Base-by-base conservation (phyloP, 2,113 vertebrate genomes). In the Illadopsis cleaveri region DNA sequence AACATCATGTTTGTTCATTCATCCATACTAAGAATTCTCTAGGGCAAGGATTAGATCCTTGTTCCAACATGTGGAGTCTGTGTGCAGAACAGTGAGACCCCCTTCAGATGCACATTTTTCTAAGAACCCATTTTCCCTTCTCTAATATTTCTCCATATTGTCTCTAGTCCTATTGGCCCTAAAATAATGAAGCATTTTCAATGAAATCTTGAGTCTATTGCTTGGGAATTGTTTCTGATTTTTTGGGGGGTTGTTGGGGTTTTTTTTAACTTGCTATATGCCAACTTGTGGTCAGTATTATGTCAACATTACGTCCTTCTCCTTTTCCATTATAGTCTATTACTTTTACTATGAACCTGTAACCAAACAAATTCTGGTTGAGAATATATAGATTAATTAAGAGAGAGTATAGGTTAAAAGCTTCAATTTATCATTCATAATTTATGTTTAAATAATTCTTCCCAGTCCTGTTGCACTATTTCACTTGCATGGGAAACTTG, bases 221-320 rank as follows among this genome's bases (percentile, higher is more conserved):
- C 27, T 66, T 3, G 0, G 20, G 2, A 24, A 83, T 86, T 62
- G 13, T 86, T 82, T 53, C 51, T 47, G 25, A 45, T 38, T 80
- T 50, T 53, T 47, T 30, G 4, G 28, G 77, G 14, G 2, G 15
- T 45, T 51, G 10, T n/a, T 9, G 5, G 8, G 6, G 0, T 0
- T 38, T 53, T 60, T 89, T 82, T 85, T 37, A 66, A 44, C n/a
- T 68, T 90, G n/a, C 22, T 66, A 11, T 37, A 10, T 51, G 47
- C n/a, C 54, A 82, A 4, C 2, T 6, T 90, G 28, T 28, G 54
- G 22, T 57, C 31, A 53, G 15, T 57, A 61, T 85, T 53, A 71
- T 28, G 7, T 31, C 61, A 75, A 42, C 16, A 20, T 78, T 81
- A 23, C 30, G 27, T 64, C 30, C 11, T 78, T 68, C 27, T 86